Conservation (phyloP, 2,888 invertebrate genomes). For the Macrosiphum euphorbiae region DNA sequence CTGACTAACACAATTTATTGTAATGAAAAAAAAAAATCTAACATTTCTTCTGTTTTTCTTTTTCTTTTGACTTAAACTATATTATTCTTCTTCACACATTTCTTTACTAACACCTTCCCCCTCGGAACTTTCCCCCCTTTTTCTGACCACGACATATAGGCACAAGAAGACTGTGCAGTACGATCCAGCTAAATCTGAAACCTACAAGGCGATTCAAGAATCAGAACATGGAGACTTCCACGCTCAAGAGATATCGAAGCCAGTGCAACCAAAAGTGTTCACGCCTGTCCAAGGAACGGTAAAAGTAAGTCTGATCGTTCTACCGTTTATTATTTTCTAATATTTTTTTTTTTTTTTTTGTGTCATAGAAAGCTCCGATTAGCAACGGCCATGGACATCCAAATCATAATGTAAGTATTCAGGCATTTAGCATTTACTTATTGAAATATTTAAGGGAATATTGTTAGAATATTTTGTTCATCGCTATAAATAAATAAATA, state of each 20-base stretch:
- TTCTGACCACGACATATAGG: slow-evolving; percentile 69
- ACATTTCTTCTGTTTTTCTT: slow-evolving; percentile 65
- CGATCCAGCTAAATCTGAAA: slow-evolving; percentile 91
- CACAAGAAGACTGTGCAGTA: slow-evolving; percentile 81
- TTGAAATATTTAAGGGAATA: not conserved
- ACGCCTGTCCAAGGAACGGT: slow-evolving; percentile 73
- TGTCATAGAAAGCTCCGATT: slow-evolving; percentile 62
- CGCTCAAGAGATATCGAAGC: slow-evolving; percentile 79
- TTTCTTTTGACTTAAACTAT: slow-evolving; percentile 63
- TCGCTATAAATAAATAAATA: not conserved
- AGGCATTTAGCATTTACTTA: not conserved
- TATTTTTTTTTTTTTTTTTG: not conserved
- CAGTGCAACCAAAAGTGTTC: slow-evolving; percentile 85
- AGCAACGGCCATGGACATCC: slow-evolving; percentile 35
- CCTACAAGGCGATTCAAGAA: slow-evolving; percentile 88
- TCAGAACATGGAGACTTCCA: slow-evolving; percentile 76
- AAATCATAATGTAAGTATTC: slow-evolving; percentile 65
- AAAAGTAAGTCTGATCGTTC: slow-evolving; percentile 44
- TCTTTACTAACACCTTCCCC: slow-evolving; percentile 62
- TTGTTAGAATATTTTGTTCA: not conserved
- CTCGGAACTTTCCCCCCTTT: slow-evolving; percentile 46
- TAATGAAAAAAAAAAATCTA: slow-evolving; percentile 59
- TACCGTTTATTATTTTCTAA: not conserved
- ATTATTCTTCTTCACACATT: slow-evolving; percentile 56
- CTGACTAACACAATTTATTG: slow-evolving; percentile 61